Conservation (phyloP, 2,888 invertebrate genomes). For the Lepidonotus clava region DNA sequence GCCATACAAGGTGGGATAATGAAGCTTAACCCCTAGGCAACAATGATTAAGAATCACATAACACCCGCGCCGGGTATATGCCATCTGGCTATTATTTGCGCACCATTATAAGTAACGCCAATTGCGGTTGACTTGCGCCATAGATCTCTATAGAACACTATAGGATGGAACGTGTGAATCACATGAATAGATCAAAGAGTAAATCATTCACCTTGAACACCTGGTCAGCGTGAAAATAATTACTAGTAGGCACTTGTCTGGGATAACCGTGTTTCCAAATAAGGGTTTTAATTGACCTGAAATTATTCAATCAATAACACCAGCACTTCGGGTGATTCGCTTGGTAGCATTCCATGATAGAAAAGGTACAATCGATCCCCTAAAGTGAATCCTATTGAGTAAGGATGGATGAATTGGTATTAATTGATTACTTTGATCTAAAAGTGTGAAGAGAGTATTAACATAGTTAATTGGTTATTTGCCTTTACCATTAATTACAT, state of each 20-base stretch:
- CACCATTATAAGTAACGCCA: not conserved
- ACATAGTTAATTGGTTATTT: no score
- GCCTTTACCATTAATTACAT: no score
- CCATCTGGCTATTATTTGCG: not conserved
- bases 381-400: no score
- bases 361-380: no score
- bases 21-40: not conserved
- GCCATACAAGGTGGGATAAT: not conserved
- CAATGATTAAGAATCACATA: not conserved
- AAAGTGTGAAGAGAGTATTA: no score
- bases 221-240: not conserved
- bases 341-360: no score
- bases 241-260: not conserved
- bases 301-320: constrained; percentile 26
- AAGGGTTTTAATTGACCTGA: not conserved
- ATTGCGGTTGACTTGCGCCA: no score
- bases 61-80: not conserved
- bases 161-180: not conserved
- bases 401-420: no score
- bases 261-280: not conserved
- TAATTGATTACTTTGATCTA: no score
- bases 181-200: not conserved
- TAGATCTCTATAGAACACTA: no score
- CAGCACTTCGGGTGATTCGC: no score
- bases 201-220: not conserved